phyloP scores from a whole-genome alignment of 2,113 vertebrate species.

The Rhodinocichla rosea region DNA sequence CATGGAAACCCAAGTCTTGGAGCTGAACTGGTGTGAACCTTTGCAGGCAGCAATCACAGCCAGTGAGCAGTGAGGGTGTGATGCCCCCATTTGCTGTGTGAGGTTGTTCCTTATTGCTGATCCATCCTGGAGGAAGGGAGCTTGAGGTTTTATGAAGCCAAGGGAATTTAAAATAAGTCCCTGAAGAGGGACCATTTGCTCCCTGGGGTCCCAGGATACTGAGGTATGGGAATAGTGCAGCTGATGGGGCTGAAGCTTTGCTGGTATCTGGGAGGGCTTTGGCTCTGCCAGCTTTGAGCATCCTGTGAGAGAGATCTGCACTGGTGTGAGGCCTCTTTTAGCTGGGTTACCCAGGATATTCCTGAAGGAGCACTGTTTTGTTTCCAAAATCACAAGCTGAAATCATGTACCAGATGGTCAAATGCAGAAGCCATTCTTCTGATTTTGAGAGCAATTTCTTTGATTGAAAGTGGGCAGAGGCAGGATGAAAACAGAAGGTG shows the following conservation, averaged over 20 bases:
- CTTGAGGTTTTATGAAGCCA: constrained; percentile 5
- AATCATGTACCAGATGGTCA: background rate
- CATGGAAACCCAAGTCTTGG: background rate
- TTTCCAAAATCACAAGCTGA: background rate
- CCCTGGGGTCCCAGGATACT: constrained; percentile 67
- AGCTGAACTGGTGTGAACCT: background rate
- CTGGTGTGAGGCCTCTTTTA: background rate
- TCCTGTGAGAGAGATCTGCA: background rate
- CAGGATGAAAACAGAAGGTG: background rate
- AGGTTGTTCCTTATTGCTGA: background rate
- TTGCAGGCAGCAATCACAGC: background rate
- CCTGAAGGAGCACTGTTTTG: background rate
- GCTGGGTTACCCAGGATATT: background rate
- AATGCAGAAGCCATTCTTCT: background rate
- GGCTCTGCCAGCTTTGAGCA: background rate
- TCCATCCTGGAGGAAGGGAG: constrained; percentile 40
- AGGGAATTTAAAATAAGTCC: constrained; percentile 80
- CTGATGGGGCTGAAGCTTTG: background rate
- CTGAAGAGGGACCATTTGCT: constrained; percentile 63
- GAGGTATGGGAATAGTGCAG: constrained; percentile 62
- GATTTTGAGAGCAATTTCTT: background rate
- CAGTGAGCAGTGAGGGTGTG: rapidly evolving
- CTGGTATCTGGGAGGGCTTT: background rate
- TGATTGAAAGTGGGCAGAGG: background rate
- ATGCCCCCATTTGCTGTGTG: rapidly evolving